Evolutionary conservation across 2,797 vertebrate species (phyloP).

Genomic region (Oophaga sylvatica): DNA sequence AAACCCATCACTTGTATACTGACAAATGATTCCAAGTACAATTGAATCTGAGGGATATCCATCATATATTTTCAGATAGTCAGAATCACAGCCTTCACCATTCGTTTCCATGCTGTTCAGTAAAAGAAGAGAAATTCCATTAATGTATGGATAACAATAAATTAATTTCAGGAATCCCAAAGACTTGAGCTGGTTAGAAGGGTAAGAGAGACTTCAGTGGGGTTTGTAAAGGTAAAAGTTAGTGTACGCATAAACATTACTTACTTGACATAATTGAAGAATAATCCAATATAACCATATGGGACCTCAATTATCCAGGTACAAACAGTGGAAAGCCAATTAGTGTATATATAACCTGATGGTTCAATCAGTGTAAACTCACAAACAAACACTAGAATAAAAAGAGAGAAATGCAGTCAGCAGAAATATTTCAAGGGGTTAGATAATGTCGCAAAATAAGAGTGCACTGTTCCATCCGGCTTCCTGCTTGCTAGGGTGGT

Average conservation of each 20-base stretch:
- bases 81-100: too few relatives aligned
- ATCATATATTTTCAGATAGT: too few relatives aligned
- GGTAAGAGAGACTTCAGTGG: not conserved
- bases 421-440: not conserved
- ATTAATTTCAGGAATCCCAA: not conserved
- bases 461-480: too few relatives aligned
- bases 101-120: too few relatives aligned
- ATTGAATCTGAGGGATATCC: too few relatives aligned
- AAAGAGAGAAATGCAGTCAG: not conserved
- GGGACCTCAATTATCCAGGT: constrained; percentile 14
- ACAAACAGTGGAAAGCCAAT: not conserved
- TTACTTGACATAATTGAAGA: not conserved
- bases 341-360: not conserved
- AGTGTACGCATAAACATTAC: not conserved
- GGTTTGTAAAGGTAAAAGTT: not conserved
- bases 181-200: not conserved
- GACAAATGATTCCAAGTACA: too few relatives aligned
- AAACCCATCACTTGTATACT: too few relatives aligned
- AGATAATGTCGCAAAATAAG: too few relatives aligned
- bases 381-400: not conserved
- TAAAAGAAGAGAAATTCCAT: too few relatives aligned
- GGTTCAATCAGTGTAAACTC: not conserved
- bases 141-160: not conserved
- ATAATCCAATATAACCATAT: not conserved
- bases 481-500: too few relatives aligned